Percentiles rank a stretch among this genome's conserved stretches.
Conservation (phyloP, 1,140 invertebrate genomes). For the Nephila pilipes region DNA sequence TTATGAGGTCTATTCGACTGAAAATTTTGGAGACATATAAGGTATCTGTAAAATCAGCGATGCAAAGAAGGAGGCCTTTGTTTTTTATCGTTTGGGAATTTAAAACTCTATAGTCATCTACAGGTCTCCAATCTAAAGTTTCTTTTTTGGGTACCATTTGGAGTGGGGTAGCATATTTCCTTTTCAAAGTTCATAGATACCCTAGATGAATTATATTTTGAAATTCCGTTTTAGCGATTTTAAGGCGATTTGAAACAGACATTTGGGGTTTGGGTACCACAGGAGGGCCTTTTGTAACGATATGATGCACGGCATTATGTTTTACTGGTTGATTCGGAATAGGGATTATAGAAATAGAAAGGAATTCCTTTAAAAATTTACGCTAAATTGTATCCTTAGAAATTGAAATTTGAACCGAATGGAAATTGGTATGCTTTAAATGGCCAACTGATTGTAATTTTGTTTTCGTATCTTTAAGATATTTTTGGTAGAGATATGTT, state of each 20-base stretch:
- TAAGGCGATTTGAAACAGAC: constrained; percentile 61
- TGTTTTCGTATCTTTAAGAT: constrained; percentile 54
- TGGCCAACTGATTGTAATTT: not conserved
- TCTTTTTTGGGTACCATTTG: constrained; percentile 78
- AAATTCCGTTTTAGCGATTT: constrained; percentile 61
- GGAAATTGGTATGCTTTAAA: not conserved
- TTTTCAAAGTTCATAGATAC: constrained; percentile 76
- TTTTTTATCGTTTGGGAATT: too few species aligned
- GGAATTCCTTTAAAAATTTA: constrained; percentile 71
- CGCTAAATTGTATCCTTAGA: constrained; percentile 18
- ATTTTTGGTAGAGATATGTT: constrained; percentile 13
- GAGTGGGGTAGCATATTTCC: constrained; percentile 77
- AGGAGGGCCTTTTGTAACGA: constrained; percentile 52
- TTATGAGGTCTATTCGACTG: not conserved
- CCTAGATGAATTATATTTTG: constrained; percentile 66
- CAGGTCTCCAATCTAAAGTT: constrained; percentile 65
- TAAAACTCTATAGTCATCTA: constrained; percentile 21
- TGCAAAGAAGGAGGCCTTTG: too few species aligned
- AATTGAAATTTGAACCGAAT: constrained; percentile 43
- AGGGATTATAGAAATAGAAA: not conserved
- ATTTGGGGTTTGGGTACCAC: not conserved
- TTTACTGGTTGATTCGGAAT: constrained; percentile 30
- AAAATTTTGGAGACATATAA: constrained; percentile 68
- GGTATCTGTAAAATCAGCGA: too few species aligned
- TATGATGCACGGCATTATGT: constrained; percentile 58